Percentiles rank a stretch among this genome's conserved stretches.
These are phyloP conservation scores for Pteronura brasiliensis DNA, from an alignment of 2,113 vertebrate genomes.

Conservation along the genomic window DNA sequence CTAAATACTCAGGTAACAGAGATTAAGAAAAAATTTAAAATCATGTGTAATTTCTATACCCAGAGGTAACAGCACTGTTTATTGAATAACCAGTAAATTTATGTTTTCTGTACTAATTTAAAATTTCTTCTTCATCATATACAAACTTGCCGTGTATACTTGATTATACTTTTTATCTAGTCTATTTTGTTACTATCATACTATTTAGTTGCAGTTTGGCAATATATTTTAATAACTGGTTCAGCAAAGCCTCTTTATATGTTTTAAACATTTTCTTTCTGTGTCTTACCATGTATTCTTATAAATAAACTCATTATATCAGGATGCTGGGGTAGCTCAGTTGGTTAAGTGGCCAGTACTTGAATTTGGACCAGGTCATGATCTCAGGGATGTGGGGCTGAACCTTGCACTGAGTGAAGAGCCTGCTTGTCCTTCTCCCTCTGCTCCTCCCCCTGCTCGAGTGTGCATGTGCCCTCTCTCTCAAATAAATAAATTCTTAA, in stretches of 20 bases:
- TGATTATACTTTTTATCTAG: background rate
- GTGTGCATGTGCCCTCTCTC: background rate
- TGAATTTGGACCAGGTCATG: background rate
- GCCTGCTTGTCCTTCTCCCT: background rate
- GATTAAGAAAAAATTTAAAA: background rate
- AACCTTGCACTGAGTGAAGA: background rate
- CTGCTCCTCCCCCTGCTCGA: background rate
- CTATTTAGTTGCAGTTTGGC: background rate
- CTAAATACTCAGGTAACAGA: background rate
- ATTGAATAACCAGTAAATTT: background rate
- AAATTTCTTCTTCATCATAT: background rate
- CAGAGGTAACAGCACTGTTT: background rate
- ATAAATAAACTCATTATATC: background rate
- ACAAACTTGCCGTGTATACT: background rate
- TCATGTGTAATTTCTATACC: background rate
- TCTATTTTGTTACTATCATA: background rate
- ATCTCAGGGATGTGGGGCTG: background rate
- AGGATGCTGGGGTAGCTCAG: background rate
- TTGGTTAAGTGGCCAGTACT: background rate
- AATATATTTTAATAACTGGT: slow-evolving; percentile 17
- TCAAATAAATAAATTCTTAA: background rate
- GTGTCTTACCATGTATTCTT: background rate
- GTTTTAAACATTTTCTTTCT: background rate
- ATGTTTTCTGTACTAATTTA: background rate
- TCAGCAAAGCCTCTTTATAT: background rate